Percentiles rank a stretch among this genome's conserved stretches.
Conservation (phyloP, 2,113 vertebrate genomes). For the Nibea albiflora region DNA sequence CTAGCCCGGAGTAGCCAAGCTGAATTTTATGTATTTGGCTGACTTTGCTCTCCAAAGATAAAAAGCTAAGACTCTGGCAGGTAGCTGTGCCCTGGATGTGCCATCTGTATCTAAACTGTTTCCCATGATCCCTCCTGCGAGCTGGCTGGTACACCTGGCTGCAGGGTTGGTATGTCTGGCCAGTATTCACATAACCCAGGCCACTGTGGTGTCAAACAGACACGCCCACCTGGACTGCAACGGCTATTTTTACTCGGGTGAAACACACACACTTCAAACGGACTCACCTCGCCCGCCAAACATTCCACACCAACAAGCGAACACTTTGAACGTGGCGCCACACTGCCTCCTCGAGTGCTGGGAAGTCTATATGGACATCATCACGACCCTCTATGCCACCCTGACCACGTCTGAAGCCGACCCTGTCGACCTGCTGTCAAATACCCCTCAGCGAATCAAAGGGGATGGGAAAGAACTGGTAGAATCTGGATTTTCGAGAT, state of each 20-base stretch:
- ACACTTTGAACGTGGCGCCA: constrained; percentile 73
- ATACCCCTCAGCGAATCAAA: constrained; percentile 62
- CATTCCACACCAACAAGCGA: constrained; percentile 79
- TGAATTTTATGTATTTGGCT: constrained; percentile 17
- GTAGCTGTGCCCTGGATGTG: constrained; percentile 48
- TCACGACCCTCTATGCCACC: constrained; percentile 40
- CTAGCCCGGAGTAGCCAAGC: neutral
- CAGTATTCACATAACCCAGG: constrained; percentile 35
- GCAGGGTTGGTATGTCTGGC: constrained; percentile 35
- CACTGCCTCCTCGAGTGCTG: constrained; percentile 63
- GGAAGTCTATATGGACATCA: constrained; percentile 77
- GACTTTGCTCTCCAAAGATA: neutral
- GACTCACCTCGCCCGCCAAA: constrained; percentile 52
- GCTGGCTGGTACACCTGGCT: constrained; percentile 59
- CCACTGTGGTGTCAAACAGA: constrained; percentile 48
- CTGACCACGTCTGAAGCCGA: constrained; percentile 58
- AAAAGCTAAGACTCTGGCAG: constrained; percentile 17
- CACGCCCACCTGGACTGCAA: constrained; percentile 55
- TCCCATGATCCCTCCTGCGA: constrained; percentile 55
- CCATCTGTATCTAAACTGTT: constrained; percentile 53
- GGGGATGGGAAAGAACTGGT: neutral
- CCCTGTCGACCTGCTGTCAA: constrained; percentile 66
- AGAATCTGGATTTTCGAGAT: constrained; percentile 19
- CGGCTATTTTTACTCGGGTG: constrained; percentile 70
- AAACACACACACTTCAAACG: constrained; percentile 63